These are phyloP conservation scores for Arctopsyche grandis DNA, from an alignment of 1,140 invertebrate genomes.

Conservation along the genomic window DNA sequence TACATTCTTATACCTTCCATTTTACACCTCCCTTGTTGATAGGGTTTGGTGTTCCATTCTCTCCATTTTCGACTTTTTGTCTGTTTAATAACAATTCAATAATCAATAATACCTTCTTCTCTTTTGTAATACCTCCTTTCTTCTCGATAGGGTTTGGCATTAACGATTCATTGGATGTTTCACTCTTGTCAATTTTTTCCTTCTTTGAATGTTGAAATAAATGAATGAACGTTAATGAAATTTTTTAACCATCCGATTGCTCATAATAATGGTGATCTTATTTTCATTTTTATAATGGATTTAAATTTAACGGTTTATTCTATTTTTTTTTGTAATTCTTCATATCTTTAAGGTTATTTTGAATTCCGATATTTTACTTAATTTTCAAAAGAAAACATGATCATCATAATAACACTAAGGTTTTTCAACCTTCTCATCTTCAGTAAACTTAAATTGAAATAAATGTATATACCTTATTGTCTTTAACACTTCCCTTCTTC, in stretches of 20 bases:
- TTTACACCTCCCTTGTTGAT: slow-evolving; percentile 37
- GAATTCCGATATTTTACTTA: too few relatives aligned
- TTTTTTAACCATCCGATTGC: background rate
- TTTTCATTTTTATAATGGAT: too few relatives aligned
- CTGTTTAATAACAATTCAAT: background rate
- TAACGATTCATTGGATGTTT: background rate
- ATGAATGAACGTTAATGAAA: background rate
- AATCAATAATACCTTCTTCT: slow-evolving; percentile 1
- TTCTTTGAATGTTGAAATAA: background rate
- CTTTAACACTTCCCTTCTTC: slow-evolving; percentile 47
- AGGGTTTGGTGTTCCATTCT: slow-evolving; percentile 2
- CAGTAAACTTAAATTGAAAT: too few relatives aligned
- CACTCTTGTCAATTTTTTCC: background rate
- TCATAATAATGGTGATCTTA: too few relatives aligned
- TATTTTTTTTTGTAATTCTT: too few relatives aligned
- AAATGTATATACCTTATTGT: slow-evolving; percentile 37
- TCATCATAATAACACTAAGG: too few relatives aligned
- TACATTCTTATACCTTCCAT: slow-evolving; percentile 34
- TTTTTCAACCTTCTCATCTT: too few relatives aligned
- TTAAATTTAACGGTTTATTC: too few relatives aligned
- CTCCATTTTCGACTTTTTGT: background rate
- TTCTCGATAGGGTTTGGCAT: slow-evolving; percentile 37
- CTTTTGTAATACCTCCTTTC: slow-evolving; percentile 37
- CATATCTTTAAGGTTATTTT: too few relatives aligned
- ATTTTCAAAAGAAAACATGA: too few relatives aligned